Base-by-base conservation (phyloP, 1,140 invertebrate genomes). In the Pseudomyrmex gracilis region DNA sequence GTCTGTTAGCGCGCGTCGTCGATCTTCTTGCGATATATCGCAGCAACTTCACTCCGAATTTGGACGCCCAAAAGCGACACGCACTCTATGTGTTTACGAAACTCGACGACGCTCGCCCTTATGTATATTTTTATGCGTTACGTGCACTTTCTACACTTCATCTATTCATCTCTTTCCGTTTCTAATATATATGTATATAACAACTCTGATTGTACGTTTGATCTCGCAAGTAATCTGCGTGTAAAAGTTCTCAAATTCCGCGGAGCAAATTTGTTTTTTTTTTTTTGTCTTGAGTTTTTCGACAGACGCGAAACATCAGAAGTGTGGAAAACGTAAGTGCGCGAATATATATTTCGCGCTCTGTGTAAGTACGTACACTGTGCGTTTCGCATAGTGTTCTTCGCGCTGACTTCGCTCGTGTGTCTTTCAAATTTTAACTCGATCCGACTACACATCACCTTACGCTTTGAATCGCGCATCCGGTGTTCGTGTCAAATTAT, bases 381-480 rank as follows among this genome's bases (percentile, higher is more conserved):
- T 34, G 34, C 34, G 5, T 34, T 34, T 34, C 34, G 17, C 70
- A 12, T 43, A n/a, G 17, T 2, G 17, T 2, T 45, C 8, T 12
- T 60, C 55, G 22, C 24, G n/a, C 53, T 13, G 3, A 2, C 57
- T 73, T 17, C 34, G n/a, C 20, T 58, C 17, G 34, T 10, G 34
- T 10, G 17, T 43, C 17, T 34, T 1, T 51, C 15, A 13, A 10
- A 22, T 17, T 17, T 2, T 9, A n/a, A 15, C 20, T 13, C 13
- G 2, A 73, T 73, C 10, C 20, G 12, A 66, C 17, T 66, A 20
- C 57, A 73, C 12, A 0, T 58, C 1, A 57, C 15, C 17, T 73
- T 73, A 45, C 17, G 17, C 57, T 20, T 73, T 43, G n/a, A 73
- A 45, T 13, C n/a, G 20, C 45, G 13, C 24, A 55, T 70, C 49